Evolutionary conservation across 2,113 vertebrate species (phyloP), one percentile per base, ranked within the genome.

Genomic region (Indicator indicator): DNA sequence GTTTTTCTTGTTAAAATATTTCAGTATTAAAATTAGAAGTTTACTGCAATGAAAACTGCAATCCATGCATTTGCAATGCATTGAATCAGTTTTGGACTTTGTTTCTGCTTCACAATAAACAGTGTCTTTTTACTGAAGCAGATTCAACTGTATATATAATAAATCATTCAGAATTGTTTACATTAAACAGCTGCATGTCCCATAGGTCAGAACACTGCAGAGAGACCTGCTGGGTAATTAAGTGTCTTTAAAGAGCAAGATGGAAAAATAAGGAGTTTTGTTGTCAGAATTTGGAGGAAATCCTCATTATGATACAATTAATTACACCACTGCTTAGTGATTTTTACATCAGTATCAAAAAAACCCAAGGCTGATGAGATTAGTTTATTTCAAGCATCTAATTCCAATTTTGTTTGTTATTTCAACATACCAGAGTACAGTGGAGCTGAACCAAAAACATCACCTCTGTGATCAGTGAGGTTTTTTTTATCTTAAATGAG

Each of bases 371-470:
- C n/a, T 72, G 42, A 26, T 72, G 15, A 89, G 83, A 76, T 73
- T 23, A 7, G 65, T 78, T 88, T 73, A 27, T 90, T 89, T 94
- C 63, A 7, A 68, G 74, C 9, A 38, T 92, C 73, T 89, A 89
- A 62, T 94, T 81, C 56, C 24, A 40, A 1, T 76, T 73, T 44
- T 96, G 86, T 97, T 97, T 97, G 83, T 76, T 89, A 32, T 94
- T 82, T 91, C 92, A 97, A 97, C 92, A 95, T 32, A 7, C 33
- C 16, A 27, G 55, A 84, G 81, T 76, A 93, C 72, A 73, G 38
- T 54, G 40, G 38, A 78, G 79, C 81, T 81, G 44, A 95, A 95
- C 82, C 65, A 85, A 93, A 94, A 96, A 95, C 85, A 94, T 59
- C 12, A 69, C 72, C 36, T 76, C 48, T 72, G 42, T 50, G 60